Conservation (phyloP, 2,888 invertebrate species). For the Helicoverpa assulta region DNA sequence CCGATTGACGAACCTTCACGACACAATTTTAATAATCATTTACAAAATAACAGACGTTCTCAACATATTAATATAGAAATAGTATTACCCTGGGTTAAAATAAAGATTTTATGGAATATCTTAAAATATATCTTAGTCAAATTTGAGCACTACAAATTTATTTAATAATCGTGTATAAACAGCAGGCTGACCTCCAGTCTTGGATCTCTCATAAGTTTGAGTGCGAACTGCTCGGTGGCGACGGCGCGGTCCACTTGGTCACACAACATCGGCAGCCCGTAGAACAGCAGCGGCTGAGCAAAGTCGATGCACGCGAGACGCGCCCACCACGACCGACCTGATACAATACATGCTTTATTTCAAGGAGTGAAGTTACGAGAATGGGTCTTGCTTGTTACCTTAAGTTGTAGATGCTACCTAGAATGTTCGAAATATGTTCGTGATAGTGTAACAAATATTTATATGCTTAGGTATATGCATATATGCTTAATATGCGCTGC, state of each 20-base stretch:
- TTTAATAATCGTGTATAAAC: neutral
- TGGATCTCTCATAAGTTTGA: slow-evolving; percentile 92
- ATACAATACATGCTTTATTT: neutral
- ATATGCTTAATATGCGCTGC: no score
- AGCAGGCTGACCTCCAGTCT: slow-evolving; percentile 90
- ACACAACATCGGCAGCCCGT: slow-evolving; percentile 92
- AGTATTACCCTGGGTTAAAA: no score
- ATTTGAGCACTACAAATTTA: no score
- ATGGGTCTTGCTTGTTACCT: neutral
- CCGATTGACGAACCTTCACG: slow-evolving; percentile 93
- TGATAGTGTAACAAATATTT: no score
- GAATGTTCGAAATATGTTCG: no score
- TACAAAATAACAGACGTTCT: neutral
- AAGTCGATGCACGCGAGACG: slow-evolving; percentile 92
- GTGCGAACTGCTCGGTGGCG: slow-evolving; percentile 91
- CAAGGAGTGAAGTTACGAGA: neutral
- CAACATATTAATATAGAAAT: neutral
- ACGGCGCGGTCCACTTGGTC: slow-evolving; percentile 80
- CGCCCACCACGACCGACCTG: slow-evolving; percentile 92
- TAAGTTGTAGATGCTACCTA: no score
- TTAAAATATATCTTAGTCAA: no score
- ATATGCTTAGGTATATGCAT: no score
- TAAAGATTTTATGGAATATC: no score
- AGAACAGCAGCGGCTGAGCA: slow-evolving; percentile 93
- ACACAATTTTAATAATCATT: neutral